Base-by-base conservation (phyloP, 2,888 invertebrate species). In the Drosophila merina region DNA sequence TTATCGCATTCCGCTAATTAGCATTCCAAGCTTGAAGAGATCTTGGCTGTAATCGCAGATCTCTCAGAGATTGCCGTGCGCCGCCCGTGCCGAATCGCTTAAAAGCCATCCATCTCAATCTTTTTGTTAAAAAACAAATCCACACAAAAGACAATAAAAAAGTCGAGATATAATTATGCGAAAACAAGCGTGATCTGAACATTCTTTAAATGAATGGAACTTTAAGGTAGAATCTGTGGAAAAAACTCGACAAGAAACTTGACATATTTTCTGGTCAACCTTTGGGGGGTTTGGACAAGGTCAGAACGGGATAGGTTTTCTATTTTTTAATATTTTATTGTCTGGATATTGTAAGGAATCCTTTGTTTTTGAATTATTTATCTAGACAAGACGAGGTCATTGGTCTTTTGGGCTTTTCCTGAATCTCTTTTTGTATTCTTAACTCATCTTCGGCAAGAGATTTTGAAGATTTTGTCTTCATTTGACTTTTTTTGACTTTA, bases 41-140 rank as follows among this genome's bases (percentile, higher is more conserved):
- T n/a, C n/a, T n/a, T 68, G 14, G 14, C 47, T 57, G 42, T n/a
- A 9, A 20, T 20, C 20, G 20, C 20, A 67, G 14, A 47, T 48
- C 48, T 60, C 42, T 57, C 48, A 42, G 42, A 57, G 28, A 45
- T 25, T 14, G 14, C 14, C 25, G 25, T 9, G 9, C 28, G 28
- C 26, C 66, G 63, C 79, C 77, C 83, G 80, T 77, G 83, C 79
- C 76, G 66, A 79, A 55, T 33, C 55, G 44, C 44, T 12, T 28
- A 14, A 72, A 74, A 68, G 60, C 66, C 79, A 76, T 84, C 68
- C 81, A 81, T 84, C 84, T 80, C 70, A 58, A 54, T 42, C 20
- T 20, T 20, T 20, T 20, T 20, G 20, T 68, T 49, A 14, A 20
- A 20, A 20, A 20, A 20, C 14, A 14, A 14, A 14, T 14, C 20